These are phyloP conservation scores for Caligus rogercresseyi DNA, from an alignment of 1,140 invertebrate species.

Conservation along the genomic window DNA sequence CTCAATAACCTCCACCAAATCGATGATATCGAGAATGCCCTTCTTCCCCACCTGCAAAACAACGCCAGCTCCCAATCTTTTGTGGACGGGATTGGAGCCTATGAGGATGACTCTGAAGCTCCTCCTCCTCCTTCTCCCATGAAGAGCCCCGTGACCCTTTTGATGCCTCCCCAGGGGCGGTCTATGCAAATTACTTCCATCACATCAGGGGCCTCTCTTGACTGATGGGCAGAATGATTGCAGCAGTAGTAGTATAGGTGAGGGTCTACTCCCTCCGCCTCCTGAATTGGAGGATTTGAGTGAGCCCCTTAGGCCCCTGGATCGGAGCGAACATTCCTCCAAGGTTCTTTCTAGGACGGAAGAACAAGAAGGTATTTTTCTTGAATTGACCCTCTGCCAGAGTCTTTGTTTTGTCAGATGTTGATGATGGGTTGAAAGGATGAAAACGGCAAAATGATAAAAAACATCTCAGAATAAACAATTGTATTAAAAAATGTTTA, in stretches of 20 bases:
- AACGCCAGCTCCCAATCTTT: background rate
- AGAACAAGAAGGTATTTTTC: background rate
- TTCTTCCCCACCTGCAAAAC: slow-evolving; percentile 16
- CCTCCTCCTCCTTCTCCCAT: no score
- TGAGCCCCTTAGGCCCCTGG: background rate
- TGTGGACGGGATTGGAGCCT: background rate
- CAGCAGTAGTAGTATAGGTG: no score
- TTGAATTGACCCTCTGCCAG: no score
- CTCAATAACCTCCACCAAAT: slow-evolving; percentile 17
- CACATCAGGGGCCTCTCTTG: background rate
- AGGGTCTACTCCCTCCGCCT: background rate
- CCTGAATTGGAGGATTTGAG: background rate
- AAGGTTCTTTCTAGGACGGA: background rate
- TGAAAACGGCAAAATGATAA: no score
- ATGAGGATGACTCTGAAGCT: no score
- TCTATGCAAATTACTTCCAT: background rate
- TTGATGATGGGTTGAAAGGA: no score
- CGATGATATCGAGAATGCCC: slow-evolving; percentile 18
- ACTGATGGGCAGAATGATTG: no score
- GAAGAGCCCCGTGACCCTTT: background rate
- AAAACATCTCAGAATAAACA: no score
- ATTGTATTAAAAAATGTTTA: no score
- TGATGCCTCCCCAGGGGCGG: background rate
- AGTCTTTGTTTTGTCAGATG: no score
- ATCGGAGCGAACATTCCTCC: background rate